A percentile compares a stretch with the other conserved stretches of the same genome.
Conservation (phyloP, 2,888 invertebrate species). For the Troglohyphantes excavatus region DNA sequence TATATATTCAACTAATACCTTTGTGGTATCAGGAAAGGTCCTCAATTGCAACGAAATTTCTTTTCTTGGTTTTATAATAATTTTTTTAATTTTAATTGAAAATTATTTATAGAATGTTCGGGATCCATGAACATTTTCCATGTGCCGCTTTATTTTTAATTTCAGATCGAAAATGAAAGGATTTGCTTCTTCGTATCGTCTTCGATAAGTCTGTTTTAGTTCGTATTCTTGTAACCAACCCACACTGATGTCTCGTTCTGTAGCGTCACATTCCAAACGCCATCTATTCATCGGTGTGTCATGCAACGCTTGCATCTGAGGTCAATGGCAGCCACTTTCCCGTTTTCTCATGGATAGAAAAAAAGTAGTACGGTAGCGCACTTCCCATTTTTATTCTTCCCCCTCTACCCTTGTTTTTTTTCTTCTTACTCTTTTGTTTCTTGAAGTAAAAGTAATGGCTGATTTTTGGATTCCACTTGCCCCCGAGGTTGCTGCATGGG, state of each 20-base stretch:
- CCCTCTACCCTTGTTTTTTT: neutral
- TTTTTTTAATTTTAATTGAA: too few species aligned
- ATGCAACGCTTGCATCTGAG: conserved; percentile 27
- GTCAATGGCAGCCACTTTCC: conserved; percentile 56
- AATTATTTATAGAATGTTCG: too few species aligned
- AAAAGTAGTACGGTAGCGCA: neutral
- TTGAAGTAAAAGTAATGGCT: neutral
- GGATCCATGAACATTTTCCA: too few species aligned
- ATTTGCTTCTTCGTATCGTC: too few species aligned
- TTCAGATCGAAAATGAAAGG: too few species aligned
- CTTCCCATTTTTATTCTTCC: neutral
- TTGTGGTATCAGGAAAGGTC: too few species aligned
- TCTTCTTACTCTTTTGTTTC: neutral
- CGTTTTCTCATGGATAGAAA: conserved; percentile 3
- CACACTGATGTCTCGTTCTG: neutral
- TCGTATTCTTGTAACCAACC: too few species aligned
- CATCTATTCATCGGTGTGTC: conserved; percentile 21
- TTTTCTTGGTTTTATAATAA: too few species aligned
- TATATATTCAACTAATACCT: too few species aligned
- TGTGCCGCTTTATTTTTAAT: too few species aligned
- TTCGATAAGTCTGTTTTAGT: neutral
- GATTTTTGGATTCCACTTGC: neutral
- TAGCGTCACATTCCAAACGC: conserved; percentile 8
- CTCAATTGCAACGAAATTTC: too few species aligned
- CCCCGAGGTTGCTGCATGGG: neutral